Conservation (phyloP, 2,113 vertebrate genomes). For the Thinocorus orbignyianus region DNA sequence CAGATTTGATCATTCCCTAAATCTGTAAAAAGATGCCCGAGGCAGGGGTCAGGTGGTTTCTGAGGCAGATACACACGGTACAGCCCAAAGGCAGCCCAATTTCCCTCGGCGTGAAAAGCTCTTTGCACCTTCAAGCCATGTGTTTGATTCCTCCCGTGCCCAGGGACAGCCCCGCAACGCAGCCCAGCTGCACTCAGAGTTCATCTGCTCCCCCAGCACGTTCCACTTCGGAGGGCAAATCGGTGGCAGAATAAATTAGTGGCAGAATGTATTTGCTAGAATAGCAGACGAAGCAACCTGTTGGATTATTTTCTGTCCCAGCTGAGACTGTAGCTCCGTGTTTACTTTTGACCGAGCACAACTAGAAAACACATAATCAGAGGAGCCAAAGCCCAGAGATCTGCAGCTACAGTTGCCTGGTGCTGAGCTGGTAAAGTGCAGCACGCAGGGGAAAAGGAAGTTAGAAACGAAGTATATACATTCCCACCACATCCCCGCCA, state of each 20-base stretch:
- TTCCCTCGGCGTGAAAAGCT: background rate
- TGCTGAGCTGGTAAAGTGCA: background rate
- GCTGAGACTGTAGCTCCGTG: background rate
- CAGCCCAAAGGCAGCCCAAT: background rate
- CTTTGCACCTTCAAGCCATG: background rate
- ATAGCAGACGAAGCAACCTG: background rate
- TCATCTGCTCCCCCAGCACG: background rate
- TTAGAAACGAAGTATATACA: background rate
- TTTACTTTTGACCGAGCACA: background rate
- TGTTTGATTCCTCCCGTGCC: background rate
- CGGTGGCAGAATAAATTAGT: background rate
- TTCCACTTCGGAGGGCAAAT: background rate
- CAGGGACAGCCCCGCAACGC: background rate
- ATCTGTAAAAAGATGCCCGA: background rate
- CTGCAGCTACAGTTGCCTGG: background rate
- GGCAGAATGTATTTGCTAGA: background rate
- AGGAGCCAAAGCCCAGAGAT: background rate
- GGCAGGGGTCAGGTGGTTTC: background rate
- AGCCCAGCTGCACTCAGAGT: fast-evolving
- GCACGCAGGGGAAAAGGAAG: background rate
- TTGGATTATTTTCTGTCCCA: background rate
- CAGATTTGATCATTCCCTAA: background rate
- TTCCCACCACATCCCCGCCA: background rate
- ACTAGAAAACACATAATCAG: background rate
- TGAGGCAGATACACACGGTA: background rate